Evolutionary conservation across 2,797 vertebrate species (phyloP), one percentile per base, ranked within the genome.

Genomic region (Garrulus glandarius): DNA sequence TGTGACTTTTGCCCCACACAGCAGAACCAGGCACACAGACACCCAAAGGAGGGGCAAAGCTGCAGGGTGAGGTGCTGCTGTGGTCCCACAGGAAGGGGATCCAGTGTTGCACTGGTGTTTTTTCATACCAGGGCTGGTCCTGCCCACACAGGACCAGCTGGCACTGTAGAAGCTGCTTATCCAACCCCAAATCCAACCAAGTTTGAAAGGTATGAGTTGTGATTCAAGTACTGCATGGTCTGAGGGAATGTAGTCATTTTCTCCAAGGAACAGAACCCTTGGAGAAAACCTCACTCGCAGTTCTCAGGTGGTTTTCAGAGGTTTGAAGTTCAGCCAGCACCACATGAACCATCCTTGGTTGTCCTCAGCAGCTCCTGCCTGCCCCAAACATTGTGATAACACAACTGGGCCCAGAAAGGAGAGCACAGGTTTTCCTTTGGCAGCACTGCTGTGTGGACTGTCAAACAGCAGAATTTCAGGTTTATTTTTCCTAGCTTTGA

Each of bases 61-160:
- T 61, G 46, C 55, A 46, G 77, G 29, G 4, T n/a, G 64, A 39
- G 47, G 22, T 2, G 13, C 63, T 80, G 52, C 14, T 2, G 3
- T 17, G 59, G 46, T 1, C 17, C 13, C 30, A 37, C 18, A 21
- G 69, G 4, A 34, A 10, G 13, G n/a, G 15, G 2, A 46, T 50
- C 15, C 39, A 32, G 23, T 3, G 1, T 1, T 34, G 34, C 17
- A 16, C 0, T 10, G 22, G 15, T 14, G 0, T 30, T 49, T 30
- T n/a, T 47, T 24, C 9, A 13, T 1, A 13, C 4, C 34, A 29
- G 30, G 23, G 12, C 39, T 68, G 13, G 18, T 27, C 32, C 19
- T 69, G 14, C 43, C 12, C 23, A 9, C 13, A 5, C 5, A 17
- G 46, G 13, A 22, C 39, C 46, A 26, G 29, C 6, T 37, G n/a